These are phyloP conservation scores for Ailuropoda melanoleuca DNA, from an alignment of 2,113 vertebrate genomes.

Conservation along the genomic window DNA sequence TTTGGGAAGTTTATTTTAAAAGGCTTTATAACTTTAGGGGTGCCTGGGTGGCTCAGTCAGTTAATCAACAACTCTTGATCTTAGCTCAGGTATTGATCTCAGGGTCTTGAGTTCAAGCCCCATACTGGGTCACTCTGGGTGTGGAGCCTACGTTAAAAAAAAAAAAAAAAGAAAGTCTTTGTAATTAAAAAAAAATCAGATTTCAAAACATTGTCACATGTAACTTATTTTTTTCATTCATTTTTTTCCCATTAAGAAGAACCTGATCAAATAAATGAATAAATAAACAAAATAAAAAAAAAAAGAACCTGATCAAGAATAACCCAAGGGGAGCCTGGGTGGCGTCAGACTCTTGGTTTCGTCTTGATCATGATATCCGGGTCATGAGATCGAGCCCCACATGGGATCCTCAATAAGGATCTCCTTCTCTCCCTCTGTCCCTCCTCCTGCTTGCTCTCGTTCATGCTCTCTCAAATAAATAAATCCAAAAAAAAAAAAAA, in stretches of 20 bases:
- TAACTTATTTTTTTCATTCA: not conserved
- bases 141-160: no score
- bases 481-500: not conserved
- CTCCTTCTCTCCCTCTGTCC: not conserved
- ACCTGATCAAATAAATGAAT: not conserved
- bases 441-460: no score
- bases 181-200: not conserved
- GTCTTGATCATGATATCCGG: not conserved
- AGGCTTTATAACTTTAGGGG: not conserved
- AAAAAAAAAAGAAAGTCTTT: not conserved
- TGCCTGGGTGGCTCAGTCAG: no score
- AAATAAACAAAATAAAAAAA: no score
- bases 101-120: no score
- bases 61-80: no score
- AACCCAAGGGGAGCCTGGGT: not conserved
- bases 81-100: no score
- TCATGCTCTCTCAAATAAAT: not conserved
- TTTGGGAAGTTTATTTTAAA: not conserved
- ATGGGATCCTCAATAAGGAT: not conserved
- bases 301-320: not conserved
- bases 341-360: no score
- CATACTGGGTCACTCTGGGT: no score
- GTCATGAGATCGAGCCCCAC: not conserved
- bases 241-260: not conserved
- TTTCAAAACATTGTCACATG: not conserved